A percentile compares a stretch with the other conserved stretches of the same genome.
phyloP scores from a whole-genome alignment of 2,797 vertebrate species.

The Urocyon cinereoargenteus region DNA sequence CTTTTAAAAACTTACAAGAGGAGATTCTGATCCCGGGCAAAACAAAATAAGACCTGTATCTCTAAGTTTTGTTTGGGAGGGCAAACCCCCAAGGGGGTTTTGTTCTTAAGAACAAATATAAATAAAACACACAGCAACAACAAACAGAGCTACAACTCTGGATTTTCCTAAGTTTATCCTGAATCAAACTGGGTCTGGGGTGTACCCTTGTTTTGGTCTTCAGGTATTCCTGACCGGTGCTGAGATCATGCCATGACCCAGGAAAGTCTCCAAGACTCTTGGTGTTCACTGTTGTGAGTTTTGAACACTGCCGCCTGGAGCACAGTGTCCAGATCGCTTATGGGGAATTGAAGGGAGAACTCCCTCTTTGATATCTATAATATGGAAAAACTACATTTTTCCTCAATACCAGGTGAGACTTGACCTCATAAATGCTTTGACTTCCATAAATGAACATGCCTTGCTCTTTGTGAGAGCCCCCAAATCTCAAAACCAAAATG shows the following conservation, averaged over 20 bases:
- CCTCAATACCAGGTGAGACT: not conserved
- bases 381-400: not conserved
- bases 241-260: not conserved
- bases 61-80: not conserved
- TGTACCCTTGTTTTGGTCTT: not conserved
- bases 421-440: not conserved
- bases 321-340: not conserved
- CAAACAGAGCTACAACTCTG: not conserved
- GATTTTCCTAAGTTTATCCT: not conserved
- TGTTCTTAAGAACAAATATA: not conserved
- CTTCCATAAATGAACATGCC: accelerated
- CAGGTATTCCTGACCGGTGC: accelerated
- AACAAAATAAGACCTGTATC: not conserved
- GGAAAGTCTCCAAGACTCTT: not conserved
- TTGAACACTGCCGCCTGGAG: not conserved
- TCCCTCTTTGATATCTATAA: not conserved
- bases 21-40: not conserved
- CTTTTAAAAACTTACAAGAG: not conserved
- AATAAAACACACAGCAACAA: not conserved
- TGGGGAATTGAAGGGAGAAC: not conserved
- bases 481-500: not conserved
- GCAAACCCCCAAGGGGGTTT: not conserved
- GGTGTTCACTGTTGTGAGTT: not conserved
- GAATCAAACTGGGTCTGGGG: not conserved
- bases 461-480: not conserved